phyloP scores from a whole-genome alignment of 2,888 invertebrate species.

The Halictus ligatus region DNA sequence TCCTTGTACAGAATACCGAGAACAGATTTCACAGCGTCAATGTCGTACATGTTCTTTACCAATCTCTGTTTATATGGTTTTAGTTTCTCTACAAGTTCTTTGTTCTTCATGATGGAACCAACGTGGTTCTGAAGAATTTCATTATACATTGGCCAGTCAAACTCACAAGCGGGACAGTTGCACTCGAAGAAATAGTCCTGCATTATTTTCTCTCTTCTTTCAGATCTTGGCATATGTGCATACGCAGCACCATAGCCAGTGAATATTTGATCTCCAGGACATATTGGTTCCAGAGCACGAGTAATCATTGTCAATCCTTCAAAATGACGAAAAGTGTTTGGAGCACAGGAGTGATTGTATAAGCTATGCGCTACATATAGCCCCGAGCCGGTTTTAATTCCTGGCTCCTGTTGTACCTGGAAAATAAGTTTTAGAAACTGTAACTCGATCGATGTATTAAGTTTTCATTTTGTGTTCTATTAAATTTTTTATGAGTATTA shows the following conservation, averaged over 20 bases:
- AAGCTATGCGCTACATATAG: conserved; percentile 79
- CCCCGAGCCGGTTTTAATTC: conserved; percentile 81
- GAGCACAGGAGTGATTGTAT: conserved; percentile 82
- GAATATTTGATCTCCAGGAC: conserved; percentile 81
- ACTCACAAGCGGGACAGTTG: conserved; percentile 77
- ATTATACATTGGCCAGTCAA: conserved; percentile 80
- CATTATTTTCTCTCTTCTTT: conserved; percentile 78
- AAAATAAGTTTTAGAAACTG: conserved; percentile 28
- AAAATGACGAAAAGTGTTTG: conserved; percentile 82
- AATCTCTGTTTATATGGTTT: conserved; percentile 79
- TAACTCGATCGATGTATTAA: neutral
- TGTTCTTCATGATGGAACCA: conserved; percentile 78
- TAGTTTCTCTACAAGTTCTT: conserved; percentile 76
- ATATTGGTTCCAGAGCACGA: conserved; percentile 79
- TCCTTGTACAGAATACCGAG: conserved; percentile 77
- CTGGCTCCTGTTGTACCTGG: conserved; percentile 81
- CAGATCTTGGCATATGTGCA: conserved; percentile 75
- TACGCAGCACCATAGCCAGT: conserved; percentile 82
- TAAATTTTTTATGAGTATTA: neutral
- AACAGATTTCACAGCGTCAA: conserved; percentile 79
- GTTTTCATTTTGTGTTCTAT: neutral
- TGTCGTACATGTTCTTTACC: conserved; percentile 79
- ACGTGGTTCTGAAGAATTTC: conserved; percentile 78
- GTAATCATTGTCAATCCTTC: conserved; percentile 81
- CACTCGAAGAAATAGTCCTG: conserved; percentile 82